These are phyloP conservation scores for Amphilophus citrinellus DNA, from an alignment of 2,113 vertebrate species.

Conservation along the genomic window DNA sequence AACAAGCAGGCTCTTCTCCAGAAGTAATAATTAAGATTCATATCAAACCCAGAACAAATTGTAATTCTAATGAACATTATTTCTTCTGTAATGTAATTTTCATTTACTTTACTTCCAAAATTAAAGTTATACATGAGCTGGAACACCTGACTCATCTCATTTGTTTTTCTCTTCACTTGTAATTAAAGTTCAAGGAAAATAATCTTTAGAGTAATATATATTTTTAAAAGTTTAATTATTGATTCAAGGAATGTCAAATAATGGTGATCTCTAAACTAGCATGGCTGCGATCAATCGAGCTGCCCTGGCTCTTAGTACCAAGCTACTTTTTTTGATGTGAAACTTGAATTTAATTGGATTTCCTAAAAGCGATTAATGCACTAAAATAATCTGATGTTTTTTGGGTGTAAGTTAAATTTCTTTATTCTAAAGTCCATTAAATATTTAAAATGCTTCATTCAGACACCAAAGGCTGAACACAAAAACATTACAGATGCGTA, in stretches of 20 bases:
- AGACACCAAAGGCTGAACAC: slow-evolving; percentile 3
- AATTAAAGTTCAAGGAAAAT: too few species aligned
- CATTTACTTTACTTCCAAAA: neutral
- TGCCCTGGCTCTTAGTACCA: neutral
- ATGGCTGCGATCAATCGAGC: neutral
- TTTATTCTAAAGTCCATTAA: too few species aligned
- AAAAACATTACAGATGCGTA: neutral
- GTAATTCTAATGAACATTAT: neutral
- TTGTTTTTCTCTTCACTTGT: too few species aligned
- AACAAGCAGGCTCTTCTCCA: neutral
- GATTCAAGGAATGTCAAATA: neutral
- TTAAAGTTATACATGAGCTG: neutral
- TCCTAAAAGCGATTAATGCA: too few species aligned
- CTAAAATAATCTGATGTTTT: too few species aligned
- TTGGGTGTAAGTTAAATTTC: too few species aligned
- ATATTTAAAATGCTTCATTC: neutral
- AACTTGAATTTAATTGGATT: neutral
- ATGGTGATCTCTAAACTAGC: neutral
- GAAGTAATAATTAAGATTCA: neutral
- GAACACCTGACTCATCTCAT: too few species aligned
- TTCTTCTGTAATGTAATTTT: neutral
- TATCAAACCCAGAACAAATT: too few species aligned
- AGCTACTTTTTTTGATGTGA: neutral
- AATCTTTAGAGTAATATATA: neutral
- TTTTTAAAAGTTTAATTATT: neutral